Percentiles rank a stretch among this genome's conserved stretches.
Evolutionary conservation across 1,140 invertebrate genomes (phyloP).

Genomic region (Ladona fulva): DNA sequence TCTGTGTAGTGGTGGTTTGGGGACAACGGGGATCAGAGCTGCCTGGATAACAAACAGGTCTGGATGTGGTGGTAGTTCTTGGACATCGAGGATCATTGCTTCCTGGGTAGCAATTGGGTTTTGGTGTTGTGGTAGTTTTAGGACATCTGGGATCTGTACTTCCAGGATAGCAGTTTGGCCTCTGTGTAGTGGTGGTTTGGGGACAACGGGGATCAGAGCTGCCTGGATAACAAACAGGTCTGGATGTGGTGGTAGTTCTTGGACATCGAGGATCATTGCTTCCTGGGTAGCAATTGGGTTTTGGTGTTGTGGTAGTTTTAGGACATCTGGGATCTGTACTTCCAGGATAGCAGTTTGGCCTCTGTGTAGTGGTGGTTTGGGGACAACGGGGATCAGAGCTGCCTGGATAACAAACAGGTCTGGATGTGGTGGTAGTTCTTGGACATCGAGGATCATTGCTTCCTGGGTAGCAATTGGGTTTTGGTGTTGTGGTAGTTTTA

Average conservation of each 20-base stretch:
- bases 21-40: constrained; percentile 28
- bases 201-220: constrained; percentile 27
- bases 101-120: constrained; percentile 36
- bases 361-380: constrained; percentile 21
- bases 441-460: constrained; percentile 33
- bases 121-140: constrained; percentile 24
- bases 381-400: constrained; percentile 32
- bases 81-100: constrained; percentile 39
- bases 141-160: constrained; percentile 32
- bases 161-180: constrained; percentile 26
- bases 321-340: constrained; percentile 18
- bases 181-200: constrained; percentile 11
- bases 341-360: not conserved
- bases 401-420: constrained; percentile 27
- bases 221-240: constrained; percentile 26
- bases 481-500: constrained; percentile 22
- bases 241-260: constrained; percentile 11
- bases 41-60: constrained; percentile 28
- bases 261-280: constrained; percentile 28
- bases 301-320: not conserved
- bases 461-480: constrained; percentile 30
- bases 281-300: constrained; percentile 29
- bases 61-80: constrained; percentile 27
- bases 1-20: constrained; percentile 22
- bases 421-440: constrained; percentile 22